Base-by-base conservation (phyloP, 2,797 vertebrate genomes). In the Aplochiton taeniatus region DNA sequence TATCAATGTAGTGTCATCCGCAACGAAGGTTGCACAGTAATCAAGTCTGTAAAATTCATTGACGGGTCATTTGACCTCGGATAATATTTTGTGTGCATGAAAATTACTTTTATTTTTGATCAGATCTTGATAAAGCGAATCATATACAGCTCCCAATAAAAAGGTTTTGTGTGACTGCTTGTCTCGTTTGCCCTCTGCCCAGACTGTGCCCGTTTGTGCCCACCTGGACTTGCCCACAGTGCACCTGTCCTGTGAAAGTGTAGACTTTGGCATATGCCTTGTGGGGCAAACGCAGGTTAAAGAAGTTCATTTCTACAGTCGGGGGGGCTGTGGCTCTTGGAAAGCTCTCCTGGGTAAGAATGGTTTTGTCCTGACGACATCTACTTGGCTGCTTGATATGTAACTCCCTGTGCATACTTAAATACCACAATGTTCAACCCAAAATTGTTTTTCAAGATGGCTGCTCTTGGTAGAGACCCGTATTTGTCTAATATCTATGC, bases 261-360 rank as follows among this genome's bases (percentile, higher is more conserved):
- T 96, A 10, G 83, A 95, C 84, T 98, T 99, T 12, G 92, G 94
- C 46, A 89, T 83, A 61, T 96, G 94, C 80, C 91, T 89, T 0
- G 88, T 96, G 60, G 92, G 90, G 9, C 83, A 93, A 73, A 85
- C 61, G 5, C 83, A 70, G 66, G 83, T 78, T 12, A 84, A 74
- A 80, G 91, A 93, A 0, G 81, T 96, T 14, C 85, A 73, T 53
- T 86, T 98, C 18, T 75, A 71, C 63, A 93, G 93, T 79, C 77
- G 67, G 44, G 95, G 96, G 0, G 4, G 83, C 55, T 79, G 78
- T 66, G 94, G 93, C 42, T 91, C 82, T 88, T 98, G 97, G 96
- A 85, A 81, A 0, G 89, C 91, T 69, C 3, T 85, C 19, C 83
- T 92, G 70, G 92, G 96, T 97, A 88, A 48, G 9, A 16, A 67